Percentiles rank a stretch among this genome's conserved stretches.
phyloP scores from a whole-genome alignment of 2,888 invertebrate species.

The Geophilus truncorum region DNA sequence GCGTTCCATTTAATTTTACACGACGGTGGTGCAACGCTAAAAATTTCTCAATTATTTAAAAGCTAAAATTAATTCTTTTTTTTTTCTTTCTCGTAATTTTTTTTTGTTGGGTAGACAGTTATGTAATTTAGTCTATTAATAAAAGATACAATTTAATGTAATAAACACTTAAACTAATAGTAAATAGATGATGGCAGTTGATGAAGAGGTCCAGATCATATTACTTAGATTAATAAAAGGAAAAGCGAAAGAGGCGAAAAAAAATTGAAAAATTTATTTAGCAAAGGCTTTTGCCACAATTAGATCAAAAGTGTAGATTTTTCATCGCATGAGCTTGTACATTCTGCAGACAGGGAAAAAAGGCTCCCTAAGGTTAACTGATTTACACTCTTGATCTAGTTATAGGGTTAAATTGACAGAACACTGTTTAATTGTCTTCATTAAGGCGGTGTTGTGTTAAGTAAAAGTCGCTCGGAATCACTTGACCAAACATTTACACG shows the following conservation, averaged over 20 bases:
- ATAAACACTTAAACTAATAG: neutral
- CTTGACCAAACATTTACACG: neutral
- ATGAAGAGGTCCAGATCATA: constrained; percentile 12
- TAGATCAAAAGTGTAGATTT: constrained; percentile 6
- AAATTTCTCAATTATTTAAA: neutral
- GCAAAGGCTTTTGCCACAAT: constrained; percentile 16
- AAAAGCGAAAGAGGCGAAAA: neutral
- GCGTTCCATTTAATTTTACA: too few species aligned
- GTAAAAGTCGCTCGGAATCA: neutral
- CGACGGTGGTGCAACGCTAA: neutral
- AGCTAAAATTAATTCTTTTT: neutral
- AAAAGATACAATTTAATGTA: neutral
- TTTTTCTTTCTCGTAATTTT: neutral
- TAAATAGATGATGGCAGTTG: constrained; percentile 10
- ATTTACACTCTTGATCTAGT: constrained; percentile 7
- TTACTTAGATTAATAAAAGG: neutral
- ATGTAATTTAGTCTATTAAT: neutral
- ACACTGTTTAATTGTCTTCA: constrained; percentile 16
- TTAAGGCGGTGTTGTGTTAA: neutral
- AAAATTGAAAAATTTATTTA: neutral
- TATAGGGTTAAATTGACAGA: constrained; percentile 6
- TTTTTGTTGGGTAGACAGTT: neutral
- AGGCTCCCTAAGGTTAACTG: neutral
- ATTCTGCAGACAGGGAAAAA: neutral
- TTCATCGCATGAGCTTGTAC: neutral